These are phyloP conservation scores for Spheniscus humboldti DNA, from an alignment of 2,797 vertebrate species.

Conservation along the genomic window DNA sequence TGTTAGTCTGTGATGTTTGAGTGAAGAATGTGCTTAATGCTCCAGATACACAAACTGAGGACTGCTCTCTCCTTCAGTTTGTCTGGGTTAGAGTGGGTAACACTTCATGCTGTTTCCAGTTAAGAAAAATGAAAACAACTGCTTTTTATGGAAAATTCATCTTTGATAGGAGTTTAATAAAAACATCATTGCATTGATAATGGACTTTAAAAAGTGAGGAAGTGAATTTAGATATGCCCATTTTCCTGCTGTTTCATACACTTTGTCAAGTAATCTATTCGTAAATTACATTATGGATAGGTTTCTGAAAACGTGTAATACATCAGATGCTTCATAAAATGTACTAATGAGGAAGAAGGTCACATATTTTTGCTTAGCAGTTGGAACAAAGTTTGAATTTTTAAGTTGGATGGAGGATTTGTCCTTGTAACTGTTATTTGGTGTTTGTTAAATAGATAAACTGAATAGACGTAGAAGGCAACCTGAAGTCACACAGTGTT, in stretches of 20 bases:
- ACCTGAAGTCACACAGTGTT: neutral
- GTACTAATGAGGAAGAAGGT: neutral
- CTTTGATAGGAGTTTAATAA: neutral
- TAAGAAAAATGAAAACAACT: conserved; percentile 21
- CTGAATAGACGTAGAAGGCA: neutral
- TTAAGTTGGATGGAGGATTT: neutral
- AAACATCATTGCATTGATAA: neutral
- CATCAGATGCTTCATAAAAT: neutral
- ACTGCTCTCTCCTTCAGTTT: neutral
- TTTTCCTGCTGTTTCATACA: neutral
- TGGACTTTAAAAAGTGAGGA: conserved; percentile 20
- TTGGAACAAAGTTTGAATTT: neutral
- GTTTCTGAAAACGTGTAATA: neutral
- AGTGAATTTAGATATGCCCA: neutral
- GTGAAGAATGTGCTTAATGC: neutral
- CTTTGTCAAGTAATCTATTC: neutral
- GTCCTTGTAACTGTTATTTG: neutral
- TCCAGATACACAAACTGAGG: neutral
- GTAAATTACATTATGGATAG: neutral
- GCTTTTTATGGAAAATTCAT: conserved; percentile 16
- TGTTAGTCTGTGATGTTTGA: neutral
- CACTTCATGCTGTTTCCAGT: neutral
- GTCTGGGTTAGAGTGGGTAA: neutral
- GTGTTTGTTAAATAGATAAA: neutral
- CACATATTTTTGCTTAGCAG: neutral